Conservation (phyloP, 1,140 invertebrate species). For the Zaprionus vittiger region DNA sequence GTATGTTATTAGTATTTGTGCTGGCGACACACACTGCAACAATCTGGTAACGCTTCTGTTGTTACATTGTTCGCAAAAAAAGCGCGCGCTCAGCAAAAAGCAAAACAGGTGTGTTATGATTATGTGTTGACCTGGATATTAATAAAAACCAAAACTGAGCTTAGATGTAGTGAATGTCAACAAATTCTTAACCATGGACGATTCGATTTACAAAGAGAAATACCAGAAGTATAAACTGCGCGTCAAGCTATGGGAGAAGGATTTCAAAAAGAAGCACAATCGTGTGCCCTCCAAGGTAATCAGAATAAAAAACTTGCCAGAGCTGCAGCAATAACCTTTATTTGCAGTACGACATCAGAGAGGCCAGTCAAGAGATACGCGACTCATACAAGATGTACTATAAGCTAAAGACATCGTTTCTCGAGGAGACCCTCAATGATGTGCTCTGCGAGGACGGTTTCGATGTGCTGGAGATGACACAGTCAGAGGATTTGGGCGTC, state of each 20-base stretch:
- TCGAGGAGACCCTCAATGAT: constrained; percentile 89
- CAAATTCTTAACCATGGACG: constrained; percentile 62
- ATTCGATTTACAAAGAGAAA: constrained; percentile 74
- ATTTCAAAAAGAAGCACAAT: constrained; percentile 89
- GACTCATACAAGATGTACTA: constrained; percentile 93
- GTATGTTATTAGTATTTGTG: no score
- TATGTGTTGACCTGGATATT: constrained; percentile 18
- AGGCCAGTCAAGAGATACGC: constrained; percentile 88
- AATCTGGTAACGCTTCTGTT: constrained; percentile 16
- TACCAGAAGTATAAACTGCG: constrained; percentile 88
- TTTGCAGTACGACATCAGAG: constrained; percentile 90
- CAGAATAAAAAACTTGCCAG: not conserved
- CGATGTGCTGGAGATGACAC: constrained; percentile 82
- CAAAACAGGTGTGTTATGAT: constrained; percentile 57
- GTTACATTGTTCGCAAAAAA: constrained; percentile 23
- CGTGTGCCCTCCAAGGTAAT: constrained; percentile 90
- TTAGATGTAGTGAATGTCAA: constrained; percentile 37
- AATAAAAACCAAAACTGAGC: not conserved
- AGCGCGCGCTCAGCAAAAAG: constrained; percentile 45
- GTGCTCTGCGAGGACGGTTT: constrained; percentile 83
- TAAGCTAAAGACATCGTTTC: constrained; percentile 89
- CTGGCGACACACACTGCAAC: not conserved
- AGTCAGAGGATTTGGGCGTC: constrained; percentile 63
- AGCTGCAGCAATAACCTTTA: not conserved
- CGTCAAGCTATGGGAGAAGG: constrained; percentile 92